Percentiles rank a stretch among this genome's conserved stretches.
phyloP scores from a whole-genome alignment of 2,888 invertebrate species.

The Limnephilus marmoratus region DNA sequence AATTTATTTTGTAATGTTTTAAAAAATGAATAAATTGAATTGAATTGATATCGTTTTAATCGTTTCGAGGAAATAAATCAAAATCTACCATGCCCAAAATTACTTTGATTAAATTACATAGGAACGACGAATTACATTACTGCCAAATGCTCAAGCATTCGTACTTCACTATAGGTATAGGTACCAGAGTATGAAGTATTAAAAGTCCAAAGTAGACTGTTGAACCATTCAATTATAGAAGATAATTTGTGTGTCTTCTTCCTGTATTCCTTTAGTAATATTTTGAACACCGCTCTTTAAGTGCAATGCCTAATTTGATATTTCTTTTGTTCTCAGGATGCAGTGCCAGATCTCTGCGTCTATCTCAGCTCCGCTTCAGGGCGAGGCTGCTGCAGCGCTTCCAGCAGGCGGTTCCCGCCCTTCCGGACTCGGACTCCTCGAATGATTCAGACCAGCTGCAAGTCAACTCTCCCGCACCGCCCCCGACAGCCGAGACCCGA shows the following conservation, averaged over 20 bases:
- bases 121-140: too few relatives aligned
- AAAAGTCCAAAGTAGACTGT: too few relatives aligned
- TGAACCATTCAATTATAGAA: not conserved
- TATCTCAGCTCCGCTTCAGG: slow-evolving; percentile 53
- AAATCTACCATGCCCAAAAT: too few relatives aligned
- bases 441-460: not conserved
- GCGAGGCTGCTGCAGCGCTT: slow-evolving; percentile 47
- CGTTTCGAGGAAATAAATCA: too few relatives aligned
- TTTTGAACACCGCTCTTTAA: not conserved
- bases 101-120: too few relatives aligned
- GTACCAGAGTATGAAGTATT: too few relatives aligned
- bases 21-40: too few relatives aligned
- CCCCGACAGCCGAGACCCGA: not conserved
- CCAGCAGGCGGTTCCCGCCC: not conserved
- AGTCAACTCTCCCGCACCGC: not conserved
- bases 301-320: not conserved
- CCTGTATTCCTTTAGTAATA: not conserved
- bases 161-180: too few relatives aligned
- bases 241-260: not conserved
- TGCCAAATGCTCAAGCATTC: too few relatives aligned
- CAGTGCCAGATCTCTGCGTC: slow-evolving; percentile 36
- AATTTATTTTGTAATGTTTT: too few relatives aligned
- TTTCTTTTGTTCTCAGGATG: slow-evolving; percentile 40
- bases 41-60: too few relatives aligned
- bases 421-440: slow-evolving; percentile 14